Evolutionary conservation across 1,140 invertebrate genomes (phyloP).

Genomic region (Megalopta genalis): DNA sequence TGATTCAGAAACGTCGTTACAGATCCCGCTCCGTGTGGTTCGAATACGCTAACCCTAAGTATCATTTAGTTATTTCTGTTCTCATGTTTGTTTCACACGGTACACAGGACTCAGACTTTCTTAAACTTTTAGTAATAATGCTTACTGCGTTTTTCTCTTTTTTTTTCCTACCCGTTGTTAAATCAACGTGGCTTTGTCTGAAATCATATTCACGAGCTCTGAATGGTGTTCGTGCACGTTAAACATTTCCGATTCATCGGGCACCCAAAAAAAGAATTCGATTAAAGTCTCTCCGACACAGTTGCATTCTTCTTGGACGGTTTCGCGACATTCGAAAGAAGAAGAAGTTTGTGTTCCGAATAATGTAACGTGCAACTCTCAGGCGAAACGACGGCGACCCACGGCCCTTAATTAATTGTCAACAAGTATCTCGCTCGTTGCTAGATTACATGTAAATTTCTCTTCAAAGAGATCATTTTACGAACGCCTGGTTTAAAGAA

Average conservation of each 20-base stretch:
- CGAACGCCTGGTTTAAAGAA: too few relatives aligned
- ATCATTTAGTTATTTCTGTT: not conserved
- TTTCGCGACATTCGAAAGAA: too few relatives aligned
- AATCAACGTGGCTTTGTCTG: constrained; percentile 74
- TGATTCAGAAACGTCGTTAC: constrained; percentile 32
- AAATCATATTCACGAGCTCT: constrained; percentile 60
- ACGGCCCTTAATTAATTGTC: not conserved
- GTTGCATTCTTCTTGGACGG: not conserved
- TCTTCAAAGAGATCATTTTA: too few relatives aligned
- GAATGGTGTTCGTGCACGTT: constrained; percentile 7
- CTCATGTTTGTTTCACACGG: constrained; percentile 16
- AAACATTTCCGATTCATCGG: constrained; percentile 21
- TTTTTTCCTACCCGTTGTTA: constrained; percentile 42
- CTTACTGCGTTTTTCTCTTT: constrained; percentile 26
- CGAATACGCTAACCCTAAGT: constrained; percentile 19
- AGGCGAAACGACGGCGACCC: not conserved
- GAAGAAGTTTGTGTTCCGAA: too few relatives aligned
- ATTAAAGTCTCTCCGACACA: too few relatives aligned
- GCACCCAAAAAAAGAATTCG: constrained; percentile 14
- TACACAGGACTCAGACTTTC: constrained; percentile 40
- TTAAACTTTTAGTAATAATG: constrained; percentile 45
- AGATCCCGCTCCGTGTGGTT: constrained; percentile 33
- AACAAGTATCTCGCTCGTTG: not conserved
- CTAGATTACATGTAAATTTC: too few relatives aligned
- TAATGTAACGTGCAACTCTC: not conserved